Conservation (phyloP, 2,888 invertebrate species). For the Patella caerulea region DNA sequence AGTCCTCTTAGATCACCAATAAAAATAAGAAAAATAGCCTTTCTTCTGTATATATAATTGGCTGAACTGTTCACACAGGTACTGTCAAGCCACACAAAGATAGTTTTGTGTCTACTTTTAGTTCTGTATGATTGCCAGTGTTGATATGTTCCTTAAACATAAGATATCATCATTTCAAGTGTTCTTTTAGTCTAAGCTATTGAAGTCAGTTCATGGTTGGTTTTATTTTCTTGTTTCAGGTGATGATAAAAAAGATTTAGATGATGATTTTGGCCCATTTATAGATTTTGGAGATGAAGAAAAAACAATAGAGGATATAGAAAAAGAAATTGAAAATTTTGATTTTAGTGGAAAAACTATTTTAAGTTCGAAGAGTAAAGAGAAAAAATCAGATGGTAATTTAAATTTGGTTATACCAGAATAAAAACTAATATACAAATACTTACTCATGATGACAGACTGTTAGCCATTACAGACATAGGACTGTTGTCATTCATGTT, state of each 20-base stretch:
- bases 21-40: too few relatives aligned
- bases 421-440: too few relatives aligned
- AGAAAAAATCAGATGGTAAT: constrained; percentile 12
- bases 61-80: too few relatives aligned
- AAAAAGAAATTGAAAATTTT: constrained; percentile 41
- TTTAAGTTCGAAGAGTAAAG: constrained; percentile 34
- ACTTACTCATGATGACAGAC: too few relatives aligned
- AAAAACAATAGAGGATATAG: constrained; percentile 33
- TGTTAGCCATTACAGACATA: too few relatives aligned
- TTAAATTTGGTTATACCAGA: too few relatives aligned
- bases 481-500: too few relatives aligned
- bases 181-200: not conserved
- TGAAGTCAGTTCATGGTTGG: not conserved
- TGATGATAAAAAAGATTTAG: constrained; percentile 20
- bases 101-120: too few relatives aligned
- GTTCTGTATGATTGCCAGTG: constrained; percentile 4
- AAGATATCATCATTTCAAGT: not conserved
- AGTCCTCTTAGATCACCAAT: too few relatives aligned
- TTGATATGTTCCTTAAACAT: not conserved
- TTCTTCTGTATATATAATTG: too few relatives aligned
- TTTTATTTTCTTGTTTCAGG: not conserved
- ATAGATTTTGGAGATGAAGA: constrained; percentile 62
- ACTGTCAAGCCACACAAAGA: too few relatives aligned
- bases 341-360: constrained; percentile 51
- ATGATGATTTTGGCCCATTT: constrained; percentile 49